phyloP scores from a whole-genome alignment of 1,140 invertebrate genomes.

The Heliconius eleuchia region DNA sequence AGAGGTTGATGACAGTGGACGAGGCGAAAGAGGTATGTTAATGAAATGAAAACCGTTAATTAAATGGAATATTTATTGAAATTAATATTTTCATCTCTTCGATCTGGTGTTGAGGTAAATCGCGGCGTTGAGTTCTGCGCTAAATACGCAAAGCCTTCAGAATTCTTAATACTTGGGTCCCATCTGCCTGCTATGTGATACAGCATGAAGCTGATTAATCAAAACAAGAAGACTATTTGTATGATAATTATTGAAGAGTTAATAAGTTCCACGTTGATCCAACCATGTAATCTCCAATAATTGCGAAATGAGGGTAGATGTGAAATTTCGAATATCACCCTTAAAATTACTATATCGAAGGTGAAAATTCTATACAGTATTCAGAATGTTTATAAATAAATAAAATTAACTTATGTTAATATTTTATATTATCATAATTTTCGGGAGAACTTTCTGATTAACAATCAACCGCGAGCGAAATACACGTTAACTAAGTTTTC shows the following conservation, averaged over 20 bases:
- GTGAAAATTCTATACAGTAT: background rate
- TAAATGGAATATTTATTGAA: too few species aligned
- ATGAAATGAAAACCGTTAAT: too few species aligned
- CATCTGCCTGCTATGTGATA: too few species aligned
- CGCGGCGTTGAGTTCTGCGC: too few species aligned
- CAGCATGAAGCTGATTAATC: background rate
- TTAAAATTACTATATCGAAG: background rate
- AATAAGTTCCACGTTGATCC: conserved; percentile 15
- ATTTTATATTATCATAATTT: background rate
- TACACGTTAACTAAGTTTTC: too few species aligned
- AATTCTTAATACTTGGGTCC: too few species aligned
- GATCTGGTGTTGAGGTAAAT: too few species aligned
- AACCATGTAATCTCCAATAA: conserved; percentile 25
- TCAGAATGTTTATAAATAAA: background rate
- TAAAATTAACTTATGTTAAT: background rate
- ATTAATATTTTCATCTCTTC: too few species aligned
- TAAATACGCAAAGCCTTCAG: too few species aligned
- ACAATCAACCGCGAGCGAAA: too few species aligned
- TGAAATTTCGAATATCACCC: background rate
- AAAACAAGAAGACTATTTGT: conserved; percentile 16
- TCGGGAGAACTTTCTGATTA: background rate
- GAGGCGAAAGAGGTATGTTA: too few species aligned
- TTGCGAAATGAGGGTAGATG: conserved; percentile 1
- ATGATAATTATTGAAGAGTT: conserved; percentile 22
- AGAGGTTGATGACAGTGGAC: too few species aligned